Evolutionary conservation across 2,113 vertebrate species (phyloP).

Genomic region (Chloropsis cyanopogon): DNA sequence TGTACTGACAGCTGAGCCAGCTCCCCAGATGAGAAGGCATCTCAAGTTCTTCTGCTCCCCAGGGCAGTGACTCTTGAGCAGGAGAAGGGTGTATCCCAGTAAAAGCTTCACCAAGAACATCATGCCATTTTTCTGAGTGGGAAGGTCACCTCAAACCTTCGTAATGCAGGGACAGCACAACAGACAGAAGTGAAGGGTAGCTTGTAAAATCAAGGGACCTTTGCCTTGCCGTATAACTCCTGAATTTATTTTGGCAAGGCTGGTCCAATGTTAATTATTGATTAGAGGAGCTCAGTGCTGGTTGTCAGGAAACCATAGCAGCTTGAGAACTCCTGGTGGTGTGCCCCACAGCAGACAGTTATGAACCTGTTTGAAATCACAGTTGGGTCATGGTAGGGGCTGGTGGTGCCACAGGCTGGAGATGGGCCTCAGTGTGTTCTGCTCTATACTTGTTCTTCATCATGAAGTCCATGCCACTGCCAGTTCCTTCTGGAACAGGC

Average conservation of each 20-base stretch:
- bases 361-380: background rate
- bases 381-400: fast-evolving
- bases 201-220: background rate
- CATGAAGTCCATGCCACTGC: background rate
- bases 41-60: background rate
- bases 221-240: background rate
- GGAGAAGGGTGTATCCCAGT: background rate
- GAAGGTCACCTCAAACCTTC: background rate
- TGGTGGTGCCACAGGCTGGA: background rate
- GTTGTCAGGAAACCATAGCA: background rate
- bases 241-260: background rate
- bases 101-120: background rate
- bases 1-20: background rate
- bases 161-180: background rate
- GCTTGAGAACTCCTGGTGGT: background rate
- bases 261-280: background rate
- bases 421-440: background rate
- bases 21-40: background rate
- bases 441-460: background rate
- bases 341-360: background rate
- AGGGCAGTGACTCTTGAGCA: background rate
- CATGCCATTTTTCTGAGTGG: background rate
- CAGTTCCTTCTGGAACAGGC: background rate
- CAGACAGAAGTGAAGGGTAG: background rate
- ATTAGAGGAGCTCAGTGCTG: background rate